Base-by-base conservation (phyloP, 2,113 vertebrate genomes). In the Caranx melampygus region DNA sequence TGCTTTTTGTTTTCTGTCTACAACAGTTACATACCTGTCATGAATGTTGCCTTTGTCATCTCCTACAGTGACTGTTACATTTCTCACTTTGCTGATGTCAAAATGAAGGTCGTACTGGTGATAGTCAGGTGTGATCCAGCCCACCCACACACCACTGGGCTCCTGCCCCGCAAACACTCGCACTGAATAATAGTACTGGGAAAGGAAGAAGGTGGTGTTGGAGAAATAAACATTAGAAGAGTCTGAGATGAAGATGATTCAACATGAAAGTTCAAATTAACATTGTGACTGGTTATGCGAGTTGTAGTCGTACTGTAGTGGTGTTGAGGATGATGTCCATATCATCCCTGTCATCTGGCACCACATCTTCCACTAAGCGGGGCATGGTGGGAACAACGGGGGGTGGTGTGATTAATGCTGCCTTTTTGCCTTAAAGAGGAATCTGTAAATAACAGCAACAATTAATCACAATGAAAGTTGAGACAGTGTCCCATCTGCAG, bases 41-140 rank as follows among this genome's bases (percentile, higher is more conserved):
- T 97, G 97, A 72, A 98, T 93, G 79, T 98, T 97, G 90, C 97
- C 97, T 89, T 96, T 96, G 81, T 97, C 97, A 1, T 98, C 97
- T 0, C 97, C 97, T 74, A 98, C 95, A 34, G 97, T 97, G 78
- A 98, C 95, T 0, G 96, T 98, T 64, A 97, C 96, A 1, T 93
- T 95, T 83, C 97, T 95, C 74, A 98, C 96, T 90, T 97, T 97
- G 89, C 82, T 94, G 66, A 98, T 92, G 84, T 98, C 97, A 33
- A 97, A 98, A 87, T 95, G 95, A 75, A 79, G 93, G 87, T 98
- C 97, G 0, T 97, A 96, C 78, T 96, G 96, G 82, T 98, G 97
- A 89, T 97, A 98, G 89, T 98, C 97, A 0, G 97, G 96, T 8
- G 97, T 97, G 75, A 98, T 96, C 97, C 97, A 98, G 73, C 97